phyloP scores from a whole-genome alignment of 35 echinoderm and acorn worm species.

The Antedon bifida region DNA sequence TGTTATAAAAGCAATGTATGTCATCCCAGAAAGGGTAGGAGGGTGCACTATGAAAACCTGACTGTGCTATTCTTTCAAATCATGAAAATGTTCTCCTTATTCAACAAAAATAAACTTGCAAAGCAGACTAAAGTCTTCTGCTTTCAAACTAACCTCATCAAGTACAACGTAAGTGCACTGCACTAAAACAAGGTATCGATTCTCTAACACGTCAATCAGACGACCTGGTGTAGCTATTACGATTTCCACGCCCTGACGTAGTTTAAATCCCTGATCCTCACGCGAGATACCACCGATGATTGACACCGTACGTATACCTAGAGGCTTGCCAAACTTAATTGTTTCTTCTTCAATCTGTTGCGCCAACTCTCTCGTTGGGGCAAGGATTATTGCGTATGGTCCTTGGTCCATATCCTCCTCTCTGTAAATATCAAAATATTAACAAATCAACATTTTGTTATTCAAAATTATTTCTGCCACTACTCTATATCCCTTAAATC shows the following conservation, averaged over 20 bases:
- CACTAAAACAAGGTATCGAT: conserved; percentile 71
- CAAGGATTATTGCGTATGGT: conserved; percentile 91
- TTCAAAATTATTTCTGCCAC: no score
- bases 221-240: conserved; percentile 97
- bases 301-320: conserved; percentile 83
- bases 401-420: conserved; percentile 75
- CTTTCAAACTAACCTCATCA: conserved; percentile 64
- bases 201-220: conserved; percentile 98
- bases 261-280: conserved; percentile 97
- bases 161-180: conserved; percentile 97
- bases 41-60: no score
- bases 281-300: conserved; percentile 98
- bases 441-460: no score
- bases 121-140: no score
- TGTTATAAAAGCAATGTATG: no score
- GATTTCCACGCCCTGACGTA: conserved; percentile 73
- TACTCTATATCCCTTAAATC: no score
- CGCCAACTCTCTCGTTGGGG: conserved; percentile 87
- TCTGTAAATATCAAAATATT: conserved; percentile 6
- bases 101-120: no score
- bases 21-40: no score
- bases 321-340: conserved; percentile 73
- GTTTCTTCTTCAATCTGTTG: conserved; percentile 97
- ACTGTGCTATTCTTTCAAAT: no score
- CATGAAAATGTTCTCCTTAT: no score